These are phyloP conservation scores for Steinernema carpocapsae DNA, from an alignment of 2,888 invertebrate species.

Conservation along the genomic window DNA sequence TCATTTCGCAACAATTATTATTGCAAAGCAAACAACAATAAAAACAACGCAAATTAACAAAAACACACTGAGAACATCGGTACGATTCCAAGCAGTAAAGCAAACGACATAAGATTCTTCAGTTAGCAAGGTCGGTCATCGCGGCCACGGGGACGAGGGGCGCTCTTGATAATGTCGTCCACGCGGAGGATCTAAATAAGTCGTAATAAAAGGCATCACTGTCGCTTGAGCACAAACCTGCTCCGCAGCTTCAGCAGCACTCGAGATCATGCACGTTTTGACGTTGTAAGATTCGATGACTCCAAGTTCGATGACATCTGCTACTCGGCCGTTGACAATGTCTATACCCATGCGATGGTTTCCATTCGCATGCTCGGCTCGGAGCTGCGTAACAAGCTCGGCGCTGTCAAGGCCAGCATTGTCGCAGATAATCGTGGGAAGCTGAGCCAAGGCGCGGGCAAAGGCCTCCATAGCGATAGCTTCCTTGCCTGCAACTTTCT, in stretches of 20 bases:
- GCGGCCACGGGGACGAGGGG: constrained; percentile 60
- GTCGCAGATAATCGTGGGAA: constrained; percentile 95
- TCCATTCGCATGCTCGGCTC: constrained; percentile 87
- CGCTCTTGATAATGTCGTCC: constrained; percentile 86
- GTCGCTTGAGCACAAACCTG: constrained; percentile 41
- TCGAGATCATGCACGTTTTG: constrained; percentile 90
- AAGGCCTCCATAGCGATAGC: constrained; percentile 95
- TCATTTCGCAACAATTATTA: background rate
- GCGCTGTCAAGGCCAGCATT: constrained; percentile 98
- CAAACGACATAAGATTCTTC: background rate
- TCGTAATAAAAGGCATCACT: constrained; percentile 2
- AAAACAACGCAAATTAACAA: constrained; percentile 3
- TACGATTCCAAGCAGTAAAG: background rate
- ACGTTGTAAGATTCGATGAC: constrained; percentile 96
- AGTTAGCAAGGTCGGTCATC: constrained; percentile 66
- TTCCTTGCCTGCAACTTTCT: constrained; percentile 83
- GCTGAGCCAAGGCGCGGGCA: constrained; percentile 79
- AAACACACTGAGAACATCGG: background rate
- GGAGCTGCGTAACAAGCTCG: constrained; percentile 86
- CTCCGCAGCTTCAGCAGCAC: constrained; percentile 89
- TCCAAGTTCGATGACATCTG: constrained; percentile 87
- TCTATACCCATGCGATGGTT: constrained; percentile 82
- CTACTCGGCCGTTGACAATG: constrained; percentile 85
- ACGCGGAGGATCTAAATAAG: constrained; percentile 85
- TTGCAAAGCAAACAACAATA: constrained; percentile 7